These are phyloP conservation scores for Boloria selene DNA, from an alignment of 2,888 invertebrate genomes.

Conservation along the genomic window DNA sequence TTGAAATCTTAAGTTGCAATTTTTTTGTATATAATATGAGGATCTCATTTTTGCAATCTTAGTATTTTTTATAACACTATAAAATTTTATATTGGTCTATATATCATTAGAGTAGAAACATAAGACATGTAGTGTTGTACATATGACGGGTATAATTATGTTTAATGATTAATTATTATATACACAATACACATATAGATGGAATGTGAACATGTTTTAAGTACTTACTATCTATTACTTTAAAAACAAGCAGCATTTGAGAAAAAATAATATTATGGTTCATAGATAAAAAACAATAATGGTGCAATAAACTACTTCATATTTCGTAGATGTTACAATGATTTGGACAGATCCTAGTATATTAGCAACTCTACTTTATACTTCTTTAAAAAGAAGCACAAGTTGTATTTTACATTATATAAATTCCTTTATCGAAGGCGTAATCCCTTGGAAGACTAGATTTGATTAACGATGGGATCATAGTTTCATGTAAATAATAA, in stretches of 20 bases:
- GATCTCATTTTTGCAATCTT: too few species aligned
- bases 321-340: too few species aligned
- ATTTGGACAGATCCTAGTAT: too few species aligned
- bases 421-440: too few species aligned
- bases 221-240: conserved; percentile 6
- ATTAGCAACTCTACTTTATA: too few species aligned
- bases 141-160: not conserved
- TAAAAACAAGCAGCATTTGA: not conserved
- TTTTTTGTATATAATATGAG: too few species aligned
- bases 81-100: too few species aligned
- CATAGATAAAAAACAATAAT: too few species aligned
- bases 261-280: not conserved
- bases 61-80: too few species aligned
- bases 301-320: too few species aligned
- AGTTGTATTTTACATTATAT: not conserved
- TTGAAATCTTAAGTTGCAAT: too few species aligned
- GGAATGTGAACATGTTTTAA: conserved; percentile 16
- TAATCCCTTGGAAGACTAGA: conserved; percentile 29
- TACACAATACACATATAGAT: not conserved
- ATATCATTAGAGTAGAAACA: not conserved
- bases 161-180: conserved; percentile 1
- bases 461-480: conserved; percentile 25
- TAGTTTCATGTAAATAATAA: not conserved
- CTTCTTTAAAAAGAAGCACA: not conserved
- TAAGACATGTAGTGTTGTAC: not conserved